Conservation (phyloP, 2,113 vertebrate species). For the Hyperopisus bebe region DNA sequence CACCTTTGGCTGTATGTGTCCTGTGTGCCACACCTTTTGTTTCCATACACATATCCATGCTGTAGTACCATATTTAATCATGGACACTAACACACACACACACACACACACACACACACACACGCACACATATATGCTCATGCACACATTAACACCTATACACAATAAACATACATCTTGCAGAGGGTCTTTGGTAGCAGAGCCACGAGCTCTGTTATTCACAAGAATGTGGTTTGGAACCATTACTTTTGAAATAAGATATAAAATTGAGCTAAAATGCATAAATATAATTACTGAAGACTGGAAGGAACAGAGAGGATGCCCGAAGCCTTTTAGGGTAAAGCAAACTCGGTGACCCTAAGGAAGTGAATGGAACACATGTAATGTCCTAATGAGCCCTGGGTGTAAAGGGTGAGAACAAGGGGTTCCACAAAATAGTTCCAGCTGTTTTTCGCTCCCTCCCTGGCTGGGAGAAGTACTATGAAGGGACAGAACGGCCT, state of each 20-base stretch:
- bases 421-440: not conserved
- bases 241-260: not conserved
- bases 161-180: not conserved
- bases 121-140: not conserved
- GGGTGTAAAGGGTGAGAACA: conserved; percentile 4
- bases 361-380: not conserved
- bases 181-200: not conserved
- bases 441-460: not conserved
- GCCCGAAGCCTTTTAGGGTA: not conserved
- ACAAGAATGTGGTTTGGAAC: not conserved
- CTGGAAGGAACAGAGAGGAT: not conserved
- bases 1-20: not conserved
- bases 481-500: not conserved
- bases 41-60: not conserved
- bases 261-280: not conserved
- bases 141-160: not conserved
- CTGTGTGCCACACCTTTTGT: not conserved
- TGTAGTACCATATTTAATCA: not conserved
- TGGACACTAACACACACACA: not conserved
- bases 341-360: not conserved
- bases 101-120: not conserved
- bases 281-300: not conserved
- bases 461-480: not conserved
- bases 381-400: conserved; percentile 12
- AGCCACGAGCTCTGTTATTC: not conserved